phyloP scores from a whole-genome alignment of 2,888 invertebrate genomes.

The Pandemis cinnamomeana region DNA sequence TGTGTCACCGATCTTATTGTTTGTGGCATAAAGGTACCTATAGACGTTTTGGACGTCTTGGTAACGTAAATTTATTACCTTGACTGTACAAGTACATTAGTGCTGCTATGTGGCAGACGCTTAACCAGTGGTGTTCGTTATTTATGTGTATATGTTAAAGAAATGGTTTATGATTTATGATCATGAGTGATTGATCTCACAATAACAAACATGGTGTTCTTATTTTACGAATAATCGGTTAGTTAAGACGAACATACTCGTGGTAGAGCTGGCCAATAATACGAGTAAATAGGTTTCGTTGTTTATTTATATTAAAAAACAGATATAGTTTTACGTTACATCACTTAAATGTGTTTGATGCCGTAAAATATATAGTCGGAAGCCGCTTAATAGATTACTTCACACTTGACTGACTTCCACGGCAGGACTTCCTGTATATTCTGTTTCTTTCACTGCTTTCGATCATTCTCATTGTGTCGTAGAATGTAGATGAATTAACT shows the following conservation, averaged over 20 bases:
- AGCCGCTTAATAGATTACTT: neutral
- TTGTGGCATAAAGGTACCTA: no score
- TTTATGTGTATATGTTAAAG: neutral
- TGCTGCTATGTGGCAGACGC: neutral
- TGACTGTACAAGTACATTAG: neutral
- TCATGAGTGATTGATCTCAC: neutral
- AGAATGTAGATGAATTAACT: no score
- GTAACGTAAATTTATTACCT: no score
- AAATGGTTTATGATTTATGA: neutral
- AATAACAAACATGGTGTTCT: neutral
- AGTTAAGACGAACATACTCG: neutral
- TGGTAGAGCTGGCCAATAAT: neutral
- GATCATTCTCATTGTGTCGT: neutral
- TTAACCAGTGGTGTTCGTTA: neutral
- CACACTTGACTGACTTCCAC: constrained; percentile 3
- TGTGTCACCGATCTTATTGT: no score
- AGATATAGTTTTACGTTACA: neutral
- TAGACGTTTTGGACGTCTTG: no score
- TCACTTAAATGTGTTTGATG: neutral
- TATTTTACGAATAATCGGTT: neutral
- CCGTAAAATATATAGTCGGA: neutral
- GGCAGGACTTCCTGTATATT: neutral
- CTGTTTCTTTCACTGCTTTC: neutral
- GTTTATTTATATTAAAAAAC: neutral
- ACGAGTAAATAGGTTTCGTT: neutral